phyloP scores from a whole-genome alignment of 1,140 invertebrate genomes.

The Hormaphis cornu region DNA sequence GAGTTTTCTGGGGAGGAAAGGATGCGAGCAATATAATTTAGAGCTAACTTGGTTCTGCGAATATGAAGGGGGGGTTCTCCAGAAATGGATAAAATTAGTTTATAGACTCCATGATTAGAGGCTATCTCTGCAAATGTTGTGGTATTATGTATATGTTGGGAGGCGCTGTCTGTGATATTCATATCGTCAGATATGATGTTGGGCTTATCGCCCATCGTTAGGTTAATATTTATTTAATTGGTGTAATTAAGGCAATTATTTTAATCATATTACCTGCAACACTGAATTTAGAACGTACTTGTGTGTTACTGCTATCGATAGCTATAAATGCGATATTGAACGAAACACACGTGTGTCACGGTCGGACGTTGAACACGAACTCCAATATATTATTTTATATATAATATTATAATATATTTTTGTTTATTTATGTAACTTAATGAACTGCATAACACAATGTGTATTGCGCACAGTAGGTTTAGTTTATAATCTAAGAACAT shows the following conservation, averaged over 20 bases:
- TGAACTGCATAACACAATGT: too few species aligned
- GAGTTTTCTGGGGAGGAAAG: too few species aligned
- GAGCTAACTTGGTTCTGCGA: too few species aligned
- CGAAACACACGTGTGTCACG: background rate
- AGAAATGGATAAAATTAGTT: too few species aligned
- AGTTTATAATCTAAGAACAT: too few species aligned
- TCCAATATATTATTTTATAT: too few species aligned
- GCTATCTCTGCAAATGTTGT: background rate
- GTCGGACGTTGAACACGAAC: background rate
- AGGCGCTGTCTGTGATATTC: background rate
- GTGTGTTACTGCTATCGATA: background rate
- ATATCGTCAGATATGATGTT: background rate
- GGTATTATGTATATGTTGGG: background rate
- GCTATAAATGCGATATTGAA: background rate
- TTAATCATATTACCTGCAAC: background rate
- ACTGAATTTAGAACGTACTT: background rate
- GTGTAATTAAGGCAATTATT: background rate
- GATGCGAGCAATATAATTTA: too few species aligned
- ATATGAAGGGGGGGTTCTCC: too few species aligned
- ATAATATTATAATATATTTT: too few species aligned
- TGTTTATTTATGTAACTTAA: too few species aligned
- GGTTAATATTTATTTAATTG: background rate
- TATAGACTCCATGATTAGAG: background rate
- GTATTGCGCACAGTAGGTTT: too few species aligned
- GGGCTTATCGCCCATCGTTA: constrained; percentile 1